These are phyloP conservation scores for Cephalopachus bancanus DNA, from an alignment of 2,797 vertebrate genomes.

Conservation along the genomic window DNA sequence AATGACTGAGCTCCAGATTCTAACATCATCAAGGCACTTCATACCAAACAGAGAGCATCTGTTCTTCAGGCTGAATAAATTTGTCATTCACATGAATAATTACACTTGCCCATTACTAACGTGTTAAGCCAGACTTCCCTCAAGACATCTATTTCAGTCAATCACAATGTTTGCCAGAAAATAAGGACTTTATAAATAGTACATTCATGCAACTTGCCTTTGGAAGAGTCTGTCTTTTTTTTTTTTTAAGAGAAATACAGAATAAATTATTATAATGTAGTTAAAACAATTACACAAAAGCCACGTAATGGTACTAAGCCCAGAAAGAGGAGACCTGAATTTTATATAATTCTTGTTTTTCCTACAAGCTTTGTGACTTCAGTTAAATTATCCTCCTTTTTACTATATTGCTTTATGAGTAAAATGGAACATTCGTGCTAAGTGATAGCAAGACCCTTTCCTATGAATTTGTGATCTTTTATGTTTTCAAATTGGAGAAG, in stretches of 20 bases:
- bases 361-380: neutral
- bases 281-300: neutral
- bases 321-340: neutral
- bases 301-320: neutral
- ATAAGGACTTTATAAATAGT: neutral
- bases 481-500: neutral
- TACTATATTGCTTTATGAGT: neutral
- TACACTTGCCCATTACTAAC: neutral
- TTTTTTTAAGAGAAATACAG: neutral
- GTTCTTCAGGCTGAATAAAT: neutral
- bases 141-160: conserved; percentile 13
- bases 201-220: neutral
- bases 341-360: neutral
- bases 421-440: neutral
- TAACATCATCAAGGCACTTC: neutral
- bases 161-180: neutral
- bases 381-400: neutral
- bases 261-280: neutral
- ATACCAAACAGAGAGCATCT: neutral
- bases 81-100: neutral
- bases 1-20: neutral
- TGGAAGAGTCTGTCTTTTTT: neutral
- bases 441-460: neutral
- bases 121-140: conserved; percentile 35
- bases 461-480: neutral